phyloP scores from a whole-genome alignment of 2,888 invertebrate species.

The Phasia obesa region DNA sequence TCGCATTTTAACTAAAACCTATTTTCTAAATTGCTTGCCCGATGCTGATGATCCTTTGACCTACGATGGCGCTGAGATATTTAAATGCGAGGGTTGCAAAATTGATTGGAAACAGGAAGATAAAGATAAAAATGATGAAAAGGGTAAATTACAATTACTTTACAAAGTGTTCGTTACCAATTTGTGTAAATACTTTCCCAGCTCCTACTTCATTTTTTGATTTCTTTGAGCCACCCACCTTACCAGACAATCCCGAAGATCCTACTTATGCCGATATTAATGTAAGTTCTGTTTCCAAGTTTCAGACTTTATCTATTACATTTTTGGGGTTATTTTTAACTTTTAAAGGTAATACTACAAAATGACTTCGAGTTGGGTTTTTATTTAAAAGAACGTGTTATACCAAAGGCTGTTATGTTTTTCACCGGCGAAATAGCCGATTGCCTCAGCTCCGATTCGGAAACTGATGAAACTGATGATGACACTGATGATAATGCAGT shows the following conservation, averaged over 20 bases:
- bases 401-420: conserved; percentile 96
- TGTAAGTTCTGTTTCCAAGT: conserved; percentile 56
- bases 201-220: conserved; percentile 90
- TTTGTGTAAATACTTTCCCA: conserved; percentile 41
- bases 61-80: conserved; percentile 95
- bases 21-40: conserved; percentile 89
- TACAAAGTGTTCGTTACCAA: neutral
- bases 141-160: conserved; percentile 83
- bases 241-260: conserved; percentile 77
- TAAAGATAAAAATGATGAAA: conserved; percentile 82
- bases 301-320: neutral
- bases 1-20: conserved; percentile 89
- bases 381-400: conserved; percentile 96
- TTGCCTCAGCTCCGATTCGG: conserved; percentile 76
- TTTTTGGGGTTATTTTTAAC: neutral
- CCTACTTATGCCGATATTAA: conserved; percentile 76
- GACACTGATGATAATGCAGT: conserved; percentile 54
- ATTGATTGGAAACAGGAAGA: conserved; percentile 92
- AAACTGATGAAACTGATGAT: conserved; percentile 75
- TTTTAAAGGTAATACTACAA: conserved; percentile 76
- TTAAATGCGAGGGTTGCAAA: conserved; percentile 88
- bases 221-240: conserved; percentile 90
- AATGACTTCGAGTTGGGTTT: conserved; percentile 99
- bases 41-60: conserved; percentile 90
- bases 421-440: conserved; percentile 93